These are phyloP conservation scores for Erannis defoliaria DNA, from an alignment of 2,888 invertebrate species.

Conservation along the genomic window DNA sequence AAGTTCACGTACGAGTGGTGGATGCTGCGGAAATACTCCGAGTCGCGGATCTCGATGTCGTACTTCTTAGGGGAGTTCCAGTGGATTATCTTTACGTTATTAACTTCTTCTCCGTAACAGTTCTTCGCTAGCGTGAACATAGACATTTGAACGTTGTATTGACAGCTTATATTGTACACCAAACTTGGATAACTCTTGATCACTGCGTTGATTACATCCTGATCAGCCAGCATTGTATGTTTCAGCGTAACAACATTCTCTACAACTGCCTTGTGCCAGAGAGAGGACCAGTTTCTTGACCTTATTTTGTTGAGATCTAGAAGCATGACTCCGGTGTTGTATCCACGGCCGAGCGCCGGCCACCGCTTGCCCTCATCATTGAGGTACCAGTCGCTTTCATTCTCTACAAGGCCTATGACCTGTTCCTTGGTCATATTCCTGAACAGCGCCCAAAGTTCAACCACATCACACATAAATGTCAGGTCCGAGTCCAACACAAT, in stretches of 20 bases:
- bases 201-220: slow-evolving; percentile 96
- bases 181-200: slow-evolving; percentile 91
- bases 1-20: slow-evolving; percentile 94
- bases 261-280: slow-evolving; percentile 92
- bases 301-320: slow-evolving; percentile 91
- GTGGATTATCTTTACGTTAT: slow-evolving; percentile 94
- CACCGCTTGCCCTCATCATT: slow-evolving; percentile 92
- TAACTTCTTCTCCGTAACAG: slow-evolving; percentile 89
- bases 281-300: slow-evolving; percentile 88
- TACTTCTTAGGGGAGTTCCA: slow-evolving; percentile 97
- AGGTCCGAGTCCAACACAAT: slow-evolving; percentile 96
- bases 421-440: slow-evolving; percentile 90
- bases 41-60: slow-evolving; percentile 91
- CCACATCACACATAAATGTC: slow-evolving; percentile 93
- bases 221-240: slow-evolving; percentile 91
- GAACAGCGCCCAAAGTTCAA: slow-evolving; percentile 93
- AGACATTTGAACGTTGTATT: slow-evolving; percentile 96
- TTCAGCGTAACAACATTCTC: slow-evolving; percentile 87
- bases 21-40: slow-evolving; percentile 93
- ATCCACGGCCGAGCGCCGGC: slow-evolving; percentile 94
- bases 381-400: slow-evolving; percentile 96
- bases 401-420: slow-evolving; percentile 94
- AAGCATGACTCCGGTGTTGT: slow-evolving; percentile 94
- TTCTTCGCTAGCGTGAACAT: slow-evolving; percentile 92
- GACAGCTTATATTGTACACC: slow-evolving; percentile 92